A percentile compares a stretch with the other conserved stretches of the same genome.
phyloP scores from a whole-genome alignment of 2,113 vertebrate species.

The Strigops habroptila region DNA sequence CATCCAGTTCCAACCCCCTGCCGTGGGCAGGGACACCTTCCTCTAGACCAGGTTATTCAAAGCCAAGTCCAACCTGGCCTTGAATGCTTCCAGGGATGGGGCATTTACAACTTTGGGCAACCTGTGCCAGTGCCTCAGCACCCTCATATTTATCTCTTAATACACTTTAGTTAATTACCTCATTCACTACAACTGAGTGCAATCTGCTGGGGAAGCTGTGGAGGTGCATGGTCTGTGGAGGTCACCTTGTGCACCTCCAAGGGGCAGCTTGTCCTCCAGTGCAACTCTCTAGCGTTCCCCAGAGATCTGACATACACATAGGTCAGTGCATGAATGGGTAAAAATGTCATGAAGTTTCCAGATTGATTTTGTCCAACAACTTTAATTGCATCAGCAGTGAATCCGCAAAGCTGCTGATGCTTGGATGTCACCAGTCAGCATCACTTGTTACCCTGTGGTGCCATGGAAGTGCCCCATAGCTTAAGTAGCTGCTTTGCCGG shows the following conservation, averaged over 20 bases:
- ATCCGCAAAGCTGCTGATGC: background rate
- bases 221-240: background rate
- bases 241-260: background rate
- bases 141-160: background rate
- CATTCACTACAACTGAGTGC: background rate
- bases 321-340: background rate
- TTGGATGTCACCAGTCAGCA: background rate
- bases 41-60: background rate
- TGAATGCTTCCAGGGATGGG: background rate
- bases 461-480: fast-evolving
- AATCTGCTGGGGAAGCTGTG: background rate
- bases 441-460: background rate
- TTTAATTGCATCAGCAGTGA: background rate
- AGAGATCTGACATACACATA: background rate
- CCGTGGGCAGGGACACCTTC: background rate
- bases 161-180: background rate
- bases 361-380: background rate
- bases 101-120: background rate
- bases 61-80: background rate
- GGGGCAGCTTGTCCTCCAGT: fast-evolving
- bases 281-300: background rate
- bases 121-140: background rate
- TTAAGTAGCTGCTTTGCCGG: background rate
- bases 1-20: background rate
- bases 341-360: background rate